Evolutionary conservation across 2,113 vertebrate genomes (phyloP).

Genomic region (Nothoprocta pentlandii): DNA sequence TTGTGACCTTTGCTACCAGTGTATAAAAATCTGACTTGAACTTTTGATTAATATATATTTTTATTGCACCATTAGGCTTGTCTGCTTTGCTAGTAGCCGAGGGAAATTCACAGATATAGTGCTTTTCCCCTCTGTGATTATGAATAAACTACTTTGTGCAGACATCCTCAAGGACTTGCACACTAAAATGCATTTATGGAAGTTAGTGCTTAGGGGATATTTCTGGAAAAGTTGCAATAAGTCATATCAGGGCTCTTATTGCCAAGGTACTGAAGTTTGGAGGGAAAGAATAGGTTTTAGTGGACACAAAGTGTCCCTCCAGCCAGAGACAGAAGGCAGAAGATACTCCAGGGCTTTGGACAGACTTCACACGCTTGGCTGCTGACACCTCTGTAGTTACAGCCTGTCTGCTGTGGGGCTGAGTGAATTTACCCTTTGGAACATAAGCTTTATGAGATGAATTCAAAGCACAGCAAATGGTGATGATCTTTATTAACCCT

Average conservation of each 20-base stretch:
- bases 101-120: slow-evolving; percentile 26
- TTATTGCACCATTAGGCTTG: slow-evolving; percentile 46
- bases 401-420: background rate
- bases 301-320: background rate
- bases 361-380: background rate
- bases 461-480: background rate
- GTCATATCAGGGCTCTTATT: background rate
- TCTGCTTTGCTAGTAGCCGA: slow-evolving; percentile 29
- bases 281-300: background rate
- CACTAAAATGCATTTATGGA: slow-evolving; percentile 33
- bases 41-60: slow-evolving; percentile 56
- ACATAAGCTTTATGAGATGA: background rate
- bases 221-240: slow-evolving; percentile 19
- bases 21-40: slow-evolving; percentile 23
- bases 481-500: slow-evolving; percentile 1
- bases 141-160: slow-evolving; percentile 20
- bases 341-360: background rate
- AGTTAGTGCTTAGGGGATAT: slow-evolving; percentile 20
- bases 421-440: background rate
- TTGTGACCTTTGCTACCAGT: slow-evolving; percentile 2
- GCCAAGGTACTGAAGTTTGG: background rate
- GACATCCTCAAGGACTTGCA: background rate
- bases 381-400: background rate
- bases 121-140: slow-evolving; percentile 1
- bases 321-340: background rate